Percentiles rank a stretch among this genome's conserved stretches.
Conservation (phyloP, 2,113 vertebrate species). For the Tricholaema leucomelas region DNA sequence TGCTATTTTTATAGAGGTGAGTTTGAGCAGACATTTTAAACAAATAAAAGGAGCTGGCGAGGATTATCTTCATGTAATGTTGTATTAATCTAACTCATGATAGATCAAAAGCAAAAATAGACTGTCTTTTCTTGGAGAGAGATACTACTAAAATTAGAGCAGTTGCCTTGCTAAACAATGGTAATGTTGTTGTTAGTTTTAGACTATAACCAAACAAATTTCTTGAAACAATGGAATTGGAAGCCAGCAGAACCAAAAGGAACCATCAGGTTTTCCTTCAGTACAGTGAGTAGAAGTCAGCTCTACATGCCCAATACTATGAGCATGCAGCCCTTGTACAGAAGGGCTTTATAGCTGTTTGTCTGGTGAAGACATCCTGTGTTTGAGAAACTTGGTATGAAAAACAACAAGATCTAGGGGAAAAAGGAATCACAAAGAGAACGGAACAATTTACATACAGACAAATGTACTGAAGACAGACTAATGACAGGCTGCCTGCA, state of each 20-base stretch:
- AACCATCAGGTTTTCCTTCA: background rate
- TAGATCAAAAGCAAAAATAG: background rate
- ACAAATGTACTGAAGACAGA: background rate
- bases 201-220: background rate
- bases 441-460: background rate
- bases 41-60: background rate
- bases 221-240: background rate
- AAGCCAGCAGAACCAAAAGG: background rate
- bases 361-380: background rate
- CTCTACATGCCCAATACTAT: background rate
- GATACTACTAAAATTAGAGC: background rate
- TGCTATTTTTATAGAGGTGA: background rate
- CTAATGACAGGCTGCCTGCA: background rate
- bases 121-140: background rate
- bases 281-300: background rate
- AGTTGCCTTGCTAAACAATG: background rate
- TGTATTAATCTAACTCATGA: background rate
- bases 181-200: background rate
- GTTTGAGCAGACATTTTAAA: background rate
- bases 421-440: background rate
- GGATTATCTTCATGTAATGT: background rate
- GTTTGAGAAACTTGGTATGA: background rate
- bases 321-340: background rate
- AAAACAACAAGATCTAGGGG: background rate
- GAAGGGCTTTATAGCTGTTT: background rate